Conservation (phyloP, 2,797 vertebrate species). For the Lacerta viridis region DNA sequence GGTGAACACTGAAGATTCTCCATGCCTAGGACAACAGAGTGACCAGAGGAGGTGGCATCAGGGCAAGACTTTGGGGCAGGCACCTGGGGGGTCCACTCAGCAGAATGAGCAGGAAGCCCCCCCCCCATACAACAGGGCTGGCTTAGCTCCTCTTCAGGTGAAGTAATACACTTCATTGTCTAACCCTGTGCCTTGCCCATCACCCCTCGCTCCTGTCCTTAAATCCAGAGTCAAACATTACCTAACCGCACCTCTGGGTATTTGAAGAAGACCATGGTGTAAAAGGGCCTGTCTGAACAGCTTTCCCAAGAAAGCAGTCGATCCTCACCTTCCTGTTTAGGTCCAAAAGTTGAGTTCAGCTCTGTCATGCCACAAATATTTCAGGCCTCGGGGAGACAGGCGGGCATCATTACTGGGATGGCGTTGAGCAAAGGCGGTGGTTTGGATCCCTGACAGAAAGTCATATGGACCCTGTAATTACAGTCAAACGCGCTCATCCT, state of each 20-base stretch:
- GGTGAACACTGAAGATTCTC: too few species aligned
- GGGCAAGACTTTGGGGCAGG: too few species aligned
- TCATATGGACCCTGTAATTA: neutral
- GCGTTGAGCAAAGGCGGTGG: neutral
- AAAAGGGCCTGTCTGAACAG: neutral
- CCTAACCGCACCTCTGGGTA: neutral
- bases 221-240: neutral
- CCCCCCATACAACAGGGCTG: too few species aligned
- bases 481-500: constrained; percentile 8
- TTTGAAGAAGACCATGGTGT: neutral
- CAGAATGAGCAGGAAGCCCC: too few species aligned
- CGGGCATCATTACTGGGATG: neutral
- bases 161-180: too few species aligned
- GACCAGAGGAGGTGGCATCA: too few species aligned
- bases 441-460: neutral
- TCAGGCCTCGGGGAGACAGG: rapidly evolving
- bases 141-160: too few species aligned
- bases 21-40: too few species aligned
- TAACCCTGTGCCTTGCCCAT: too few species aligned
- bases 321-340: constrained; percentile 1
- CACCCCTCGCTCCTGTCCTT: too few species aligned
- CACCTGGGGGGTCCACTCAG: too few species aligned
- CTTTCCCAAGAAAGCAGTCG: neutral
- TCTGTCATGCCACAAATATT: neutral
- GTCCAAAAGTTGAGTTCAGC: neutral